Evolutionary conservation across 2,113 vertebrate species (phyloP), one percentile per base, ranked within the genome.

Genomic region (Henicopernis longicauda): DNA sequence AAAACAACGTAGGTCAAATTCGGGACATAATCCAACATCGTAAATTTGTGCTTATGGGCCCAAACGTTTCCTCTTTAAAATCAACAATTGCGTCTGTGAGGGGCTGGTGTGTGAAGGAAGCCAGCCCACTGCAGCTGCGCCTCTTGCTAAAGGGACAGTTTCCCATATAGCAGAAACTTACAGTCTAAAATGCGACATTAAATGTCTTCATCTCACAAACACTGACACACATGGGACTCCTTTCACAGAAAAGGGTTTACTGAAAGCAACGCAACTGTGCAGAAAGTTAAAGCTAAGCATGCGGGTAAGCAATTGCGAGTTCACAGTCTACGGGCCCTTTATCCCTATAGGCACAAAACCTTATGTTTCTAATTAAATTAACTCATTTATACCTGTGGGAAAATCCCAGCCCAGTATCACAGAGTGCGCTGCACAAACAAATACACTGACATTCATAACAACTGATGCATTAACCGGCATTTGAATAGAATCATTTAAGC

Each of bases 401-500:
- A 97, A 95, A 90, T 90, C 32, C 31, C 76, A 91, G 82, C 62
- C 34, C 40, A 26, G 45, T 65, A 91, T 62, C 74, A 58, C 66
- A 72, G 87, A 70, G 69, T 13, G 10, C 7, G 0, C 73, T 77
- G 78, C 38, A 73, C 52, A 66, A 96, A 79, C 40, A 90, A 95
- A 20, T 66, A 70, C 71, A 59, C 42, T 55, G 74, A 90, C 91
- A 96, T 97, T 95, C 71, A 14, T 50, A 86, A 78, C 82, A 95
- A 95, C 50, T 90, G 94, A 95, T 66, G 94, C 65, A 2, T 97
- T 95, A 95, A 97, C 87, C 4, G 3, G 34, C 69, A 67, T 74
- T 93, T 93, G 71, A 97, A 97, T 86, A 82, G 96, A 91, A 62
- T 82, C 89, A 83, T 94, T 93, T 97, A 77, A 87, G 93, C 97